A percentile compares a stretch with the other conserved stretches of the same genome.
Conservation (phyloP, 2,113 vertebrate species). For the Pithys albifrons region DNA sequence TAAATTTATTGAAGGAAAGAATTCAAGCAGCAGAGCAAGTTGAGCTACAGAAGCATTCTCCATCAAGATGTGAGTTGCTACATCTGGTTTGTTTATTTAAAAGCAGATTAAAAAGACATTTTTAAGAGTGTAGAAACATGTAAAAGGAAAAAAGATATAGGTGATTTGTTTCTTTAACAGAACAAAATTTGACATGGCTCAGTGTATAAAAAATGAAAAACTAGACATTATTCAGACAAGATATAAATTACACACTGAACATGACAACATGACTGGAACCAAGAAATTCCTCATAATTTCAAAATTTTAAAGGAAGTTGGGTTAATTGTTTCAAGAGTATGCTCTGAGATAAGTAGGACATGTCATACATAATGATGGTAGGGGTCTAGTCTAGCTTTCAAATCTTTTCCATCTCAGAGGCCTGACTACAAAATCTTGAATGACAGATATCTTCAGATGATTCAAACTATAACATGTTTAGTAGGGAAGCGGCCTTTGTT, state of each 20-base stretch:
- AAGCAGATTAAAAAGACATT: neutral
- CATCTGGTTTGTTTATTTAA: neutral
- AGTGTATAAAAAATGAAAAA: neutral
- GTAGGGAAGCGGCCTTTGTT: neutral
- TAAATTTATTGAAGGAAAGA: neutral
- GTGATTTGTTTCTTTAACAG: neutral
- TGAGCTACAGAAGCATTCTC: neutral
- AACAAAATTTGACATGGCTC: neutral
- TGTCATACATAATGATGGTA: neutral
- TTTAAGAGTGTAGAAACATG: neutral
- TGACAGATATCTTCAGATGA: neutral
- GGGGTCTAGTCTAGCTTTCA: neutral
- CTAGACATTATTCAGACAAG: neutral
- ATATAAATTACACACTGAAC: neutral
- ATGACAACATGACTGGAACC: neutral
- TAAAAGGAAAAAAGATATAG: neutral
- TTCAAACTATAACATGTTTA: neutral
- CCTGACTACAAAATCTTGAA: neutral
- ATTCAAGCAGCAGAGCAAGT: neutral
- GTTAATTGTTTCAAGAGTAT: neutral
- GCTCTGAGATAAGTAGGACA: neutral
- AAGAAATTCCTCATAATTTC: neutral
- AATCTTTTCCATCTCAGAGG: neutral
- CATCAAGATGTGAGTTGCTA: neutral
- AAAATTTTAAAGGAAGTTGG: neutral